Conservation (phyloP, 2,888 invertebrate species). For the Microplitis manilae region DNA sequence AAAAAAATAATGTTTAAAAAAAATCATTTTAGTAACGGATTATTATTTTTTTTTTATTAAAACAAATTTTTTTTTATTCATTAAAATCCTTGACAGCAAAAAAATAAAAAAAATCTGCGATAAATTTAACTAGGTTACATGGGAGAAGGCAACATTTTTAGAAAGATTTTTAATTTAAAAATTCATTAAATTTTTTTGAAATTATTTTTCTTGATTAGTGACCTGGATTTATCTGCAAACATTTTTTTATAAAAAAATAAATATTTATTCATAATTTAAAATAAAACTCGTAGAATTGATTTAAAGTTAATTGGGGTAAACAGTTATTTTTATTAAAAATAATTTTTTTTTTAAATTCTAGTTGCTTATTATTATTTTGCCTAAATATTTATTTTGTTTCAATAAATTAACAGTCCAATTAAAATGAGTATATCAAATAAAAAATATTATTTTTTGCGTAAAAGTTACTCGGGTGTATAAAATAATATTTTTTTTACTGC, state of each 20-base stretch:
- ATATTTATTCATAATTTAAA: too few relatives aligned
- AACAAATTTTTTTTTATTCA: background rate
- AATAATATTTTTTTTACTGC: too few relatives aligned
- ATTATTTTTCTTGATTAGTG: background rate
- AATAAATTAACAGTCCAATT: too few relatives aligned
- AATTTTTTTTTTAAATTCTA: too few relatives aligned
- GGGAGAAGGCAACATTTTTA: background rate
- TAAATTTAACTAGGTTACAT: background rate
- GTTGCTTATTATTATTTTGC: too few relatives aligned
- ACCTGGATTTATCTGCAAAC: background rate
- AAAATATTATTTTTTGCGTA: too few relatives aligned
- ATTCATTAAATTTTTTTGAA: background rate
- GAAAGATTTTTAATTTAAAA: background rate
- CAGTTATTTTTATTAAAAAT: too few relatives aligned
- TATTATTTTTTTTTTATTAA: background rate
- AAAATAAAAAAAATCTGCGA: background rate
- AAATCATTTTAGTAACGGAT: background rate
- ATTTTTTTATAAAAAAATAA: background rate
- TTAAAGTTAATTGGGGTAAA: too few relatives aligned
- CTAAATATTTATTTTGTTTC: too few relatives aligned
- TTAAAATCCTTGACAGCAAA: background rate
- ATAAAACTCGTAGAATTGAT: too few relatives aligned
- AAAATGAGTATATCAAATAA: too few relatives aligned
- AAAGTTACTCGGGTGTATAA: too few relatives aligned
- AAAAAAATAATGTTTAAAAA: background rate